Evolutionary conservation across 2,113 vertebrate species (phyloP).

Genomic region (Menura novaehollandiae): DNA sequence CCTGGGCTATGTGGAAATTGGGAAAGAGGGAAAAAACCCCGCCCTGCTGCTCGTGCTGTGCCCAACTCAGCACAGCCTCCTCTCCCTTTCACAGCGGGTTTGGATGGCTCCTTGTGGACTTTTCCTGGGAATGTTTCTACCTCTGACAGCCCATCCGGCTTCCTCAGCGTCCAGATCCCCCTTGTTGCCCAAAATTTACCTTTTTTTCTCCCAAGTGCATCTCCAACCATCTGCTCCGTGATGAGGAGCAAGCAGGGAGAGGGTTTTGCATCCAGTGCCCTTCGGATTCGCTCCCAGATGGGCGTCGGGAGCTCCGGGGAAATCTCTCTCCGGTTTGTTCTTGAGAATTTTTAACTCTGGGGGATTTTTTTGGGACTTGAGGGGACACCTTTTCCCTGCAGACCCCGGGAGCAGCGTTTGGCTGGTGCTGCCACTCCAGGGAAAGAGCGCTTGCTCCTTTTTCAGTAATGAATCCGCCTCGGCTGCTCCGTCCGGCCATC

Average conservation of each 20-base stretch:
- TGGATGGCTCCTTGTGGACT: neutral
- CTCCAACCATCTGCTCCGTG: neutral
- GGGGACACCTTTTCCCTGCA: neutral
- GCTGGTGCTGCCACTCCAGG: neutral
- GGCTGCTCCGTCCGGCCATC: neutral
- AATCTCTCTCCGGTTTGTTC: accelerated
- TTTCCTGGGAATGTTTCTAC: neutral
- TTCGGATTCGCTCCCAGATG: neutral
- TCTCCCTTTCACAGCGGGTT: neutral
- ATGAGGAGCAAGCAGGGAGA: neutral
- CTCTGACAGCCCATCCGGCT: neutral
- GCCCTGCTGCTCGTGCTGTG: neutral
- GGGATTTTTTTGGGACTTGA: neutral
- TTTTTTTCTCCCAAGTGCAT: neutral
- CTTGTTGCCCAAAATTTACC: neutral
- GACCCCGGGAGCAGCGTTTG: neutral
- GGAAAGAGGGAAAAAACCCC: neutral
- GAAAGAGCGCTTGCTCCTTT: neutral
- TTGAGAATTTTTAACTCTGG: accelerated
- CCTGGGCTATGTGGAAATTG: neutral
- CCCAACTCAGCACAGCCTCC: neutral
- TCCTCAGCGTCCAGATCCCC: neutral
- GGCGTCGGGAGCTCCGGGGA: neutral
- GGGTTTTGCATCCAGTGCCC: neutral
- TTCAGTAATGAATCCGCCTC: neutral